These are phyloP conservation scores for Alethe diademata DNA, from an alignment of 2,113 vertebrate species.

Conservation along the genomic window DNA sequence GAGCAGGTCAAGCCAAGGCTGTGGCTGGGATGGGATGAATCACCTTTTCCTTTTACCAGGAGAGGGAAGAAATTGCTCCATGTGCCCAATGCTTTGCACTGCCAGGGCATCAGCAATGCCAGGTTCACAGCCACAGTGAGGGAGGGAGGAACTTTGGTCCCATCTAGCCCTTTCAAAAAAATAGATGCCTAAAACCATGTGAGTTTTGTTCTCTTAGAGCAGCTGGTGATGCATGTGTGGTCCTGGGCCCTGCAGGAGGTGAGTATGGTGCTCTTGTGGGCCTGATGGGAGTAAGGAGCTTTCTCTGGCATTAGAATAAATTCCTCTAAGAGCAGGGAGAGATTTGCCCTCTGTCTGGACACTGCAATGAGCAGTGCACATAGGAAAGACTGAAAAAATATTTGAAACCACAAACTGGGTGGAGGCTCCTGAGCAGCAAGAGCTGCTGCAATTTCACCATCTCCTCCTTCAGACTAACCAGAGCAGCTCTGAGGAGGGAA, in stretches of 20 bases:
- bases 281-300: background rate
- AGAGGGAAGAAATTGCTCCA: background rate
- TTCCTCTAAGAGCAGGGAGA: background rate
- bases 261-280: rapidly evolving
- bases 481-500: background rate
- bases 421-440: background rate
- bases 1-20: rapidly evolving
- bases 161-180: background rate
- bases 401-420: background rate
- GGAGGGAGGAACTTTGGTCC: background rate
- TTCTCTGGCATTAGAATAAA: background rate
- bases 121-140: background rate
- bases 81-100: background rate
- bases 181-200: background rate
- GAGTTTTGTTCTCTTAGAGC: background rate
- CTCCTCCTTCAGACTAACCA: rapidly evolving
- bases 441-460: background rate
- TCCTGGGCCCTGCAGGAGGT: background rate
- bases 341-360: background rate
- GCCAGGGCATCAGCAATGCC: background rate
- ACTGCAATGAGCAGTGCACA: background rate
- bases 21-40: background rate
- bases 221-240: background rate
- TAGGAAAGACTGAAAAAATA: background rate
- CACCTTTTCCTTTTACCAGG: background rate